Evolutionary conservation across 1,140 invertebrate species (phyloP).

Genomic region (Calliopsis andreniformis): DNA sequence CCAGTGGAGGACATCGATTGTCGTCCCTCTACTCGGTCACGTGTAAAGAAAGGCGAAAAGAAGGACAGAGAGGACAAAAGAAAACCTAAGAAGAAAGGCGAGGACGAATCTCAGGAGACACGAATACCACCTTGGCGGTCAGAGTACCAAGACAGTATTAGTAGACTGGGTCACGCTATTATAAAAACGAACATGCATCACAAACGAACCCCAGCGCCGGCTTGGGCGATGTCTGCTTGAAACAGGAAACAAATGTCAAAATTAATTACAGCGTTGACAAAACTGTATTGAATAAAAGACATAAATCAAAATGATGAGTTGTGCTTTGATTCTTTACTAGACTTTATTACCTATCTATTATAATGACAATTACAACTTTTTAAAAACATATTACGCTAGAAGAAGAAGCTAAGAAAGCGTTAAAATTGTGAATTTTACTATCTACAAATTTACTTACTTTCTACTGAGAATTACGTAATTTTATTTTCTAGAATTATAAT

Average conservation of each 20-base stretch:
- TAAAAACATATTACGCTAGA: too few relatives aligned
- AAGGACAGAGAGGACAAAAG: background rate
- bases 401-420: too few relatives aligned
- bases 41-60: constrained; percentile 23
- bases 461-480: too few relatives aligned
- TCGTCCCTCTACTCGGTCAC: constrained; percentile 79
- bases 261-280: background rate
- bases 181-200: constrained; percentile 82
- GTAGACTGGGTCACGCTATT: constrained; percentile 82
- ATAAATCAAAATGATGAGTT: too few relatives aligned
- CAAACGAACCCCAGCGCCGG: background rate
- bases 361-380: too few relatives aligned
- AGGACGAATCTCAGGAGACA: constrained; percentile 25
- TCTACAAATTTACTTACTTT: too few relatives aligned
- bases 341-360: too few relatives aligned
- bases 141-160: constrained; percentile 84
- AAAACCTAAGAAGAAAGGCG: constrained; percentile 32
- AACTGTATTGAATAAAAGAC: background rate
- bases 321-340: too few relatives aligned
- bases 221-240: background rate
- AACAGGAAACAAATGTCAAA: background rate
- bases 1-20: constrained; percentile 78
- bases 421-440: too few relatives aligned
- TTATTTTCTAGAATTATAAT: too few relatives aligned
- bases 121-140: constrained; percentile 72